These are phyloP conservation scores for Alcedo quadribrachys DNA, from an alignment of 2,797 vertebrate genomes.

Conservation along the genomic window DNA sequence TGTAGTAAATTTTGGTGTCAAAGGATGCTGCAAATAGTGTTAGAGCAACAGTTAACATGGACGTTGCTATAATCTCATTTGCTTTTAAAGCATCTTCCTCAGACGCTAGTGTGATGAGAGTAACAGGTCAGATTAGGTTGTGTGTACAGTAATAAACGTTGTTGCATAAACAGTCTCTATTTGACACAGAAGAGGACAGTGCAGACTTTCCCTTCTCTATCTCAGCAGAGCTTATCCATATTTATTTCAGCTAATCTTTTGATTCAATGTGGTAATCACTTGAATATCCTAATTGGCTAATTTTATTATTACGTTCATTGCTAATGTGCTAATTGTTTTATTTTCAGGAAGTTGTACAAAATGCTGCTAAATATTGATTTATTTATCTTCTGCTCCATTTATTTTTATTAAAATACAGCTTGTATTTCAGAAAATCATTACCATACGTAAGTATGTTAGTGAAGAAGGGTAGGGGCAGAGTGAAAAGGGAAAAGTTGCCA, in stretches of 20 bases:
- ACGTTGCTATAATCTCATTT: not conserved
- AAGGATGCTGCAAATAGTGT: not conserved
- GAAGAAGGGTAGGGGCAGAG: not conserved
- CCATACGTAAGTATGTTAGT: not conserved
- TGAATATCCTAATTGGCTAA: slow-evolving; percentile 42
- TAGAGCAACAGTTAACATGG: slow-evolving; percentile 6
- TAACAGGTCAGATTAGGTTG: not conserved
- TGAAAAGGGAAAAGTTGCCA: not conserved
- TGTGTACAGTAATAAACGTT: not conserved
- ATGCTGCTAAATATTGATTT: slow-evolving; percentile 1
- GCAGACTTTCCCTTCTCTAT: not conserved
- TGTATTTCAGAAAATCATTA: slow-evolving; percentile 32
- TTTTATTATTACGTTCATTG: slow-evolving; percentile 21
- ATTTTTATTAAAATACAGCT: slow-evolving; percentile 35
- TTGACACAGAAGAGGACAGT: not conserved
- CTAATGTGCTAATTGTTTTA: slow-evolving; percentile 53
- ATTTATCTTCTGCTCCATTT: slow-evolving; percentile 33
- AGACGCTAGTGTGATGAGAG: not conserved
- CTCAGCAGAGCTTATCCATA: slow-evolving; percentile 19
- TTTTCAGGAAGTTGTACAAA: slow-evolving; percentile 37
- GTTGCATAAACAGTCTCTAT: not conserved
- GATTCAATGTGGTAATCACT: slow-evolving; percentile 13
- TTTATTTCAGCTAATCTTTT: slow-evolving; percentile 31
- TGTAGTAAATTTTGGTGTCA: slow-evolving; percentile 49
- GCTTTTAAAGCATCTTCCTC: slow-evolving; percentile 7